phyloP scores from a whole-genome alignment of 2,888 invertebrate species.

The Lasioglossum vierecki region DNA sequence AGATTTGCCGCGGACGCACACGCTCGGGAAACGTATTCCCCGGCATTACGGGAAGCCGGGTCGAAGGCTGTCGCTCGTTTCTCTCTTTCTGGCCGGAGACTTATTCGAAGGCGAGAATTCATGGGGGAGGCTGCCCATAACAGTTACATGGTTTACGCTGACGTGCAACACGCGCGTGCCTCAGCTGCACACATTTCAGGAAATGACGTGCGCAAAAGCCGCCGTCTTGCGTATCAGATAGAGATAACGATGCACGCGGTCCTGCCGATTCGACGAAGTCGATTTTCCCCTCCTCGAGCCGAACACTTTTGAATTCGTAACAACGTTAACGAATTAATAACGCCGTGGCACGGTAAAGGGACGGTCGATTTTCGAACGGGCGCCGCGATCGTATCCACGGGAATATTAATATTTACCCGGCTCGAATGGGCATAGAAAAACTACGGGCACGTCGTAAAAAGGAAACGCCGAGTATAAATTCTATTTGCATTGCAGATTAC shows the following conservation, averaged over 20 bases:
- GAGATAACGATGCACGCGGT: slow-evolving; percentile 23
- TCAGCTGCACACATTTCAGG: slow-evolving; percentile 21
- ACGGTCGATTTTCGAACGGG: slow-evolving; percentile 1
- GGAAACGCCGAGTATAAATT: slow-evolving; percentile 55
- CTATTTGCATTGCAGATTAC: slow-evolving; percentile 68
- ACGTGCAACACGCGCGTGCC: slow-evolving; percentile 58
- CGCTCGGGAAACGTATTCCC: slow-evolving; percentile 57
- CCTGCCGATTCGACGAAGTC: neutral
- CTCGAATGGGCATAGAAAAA: slow-evolving; percentile 22
- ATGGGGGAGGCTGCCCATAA: slow-evolving; percentile 45
- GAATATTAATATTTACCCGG: neutral
- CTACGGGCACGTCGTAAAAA: slow-evolving; percentile 41
- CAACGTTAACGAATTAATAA: neutral
- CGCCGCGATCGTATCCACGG: neutral
- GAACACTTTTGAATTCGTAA: neutral
- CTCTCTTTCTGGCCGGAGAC: slow-evolving; percentile 15
- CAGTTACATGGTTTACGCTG: slow-evolving; percentile 54
- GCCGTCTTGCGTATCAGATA: slow-evolving; percentile 27
- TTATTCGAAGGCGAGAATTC: slow-evolving; percentile 35
- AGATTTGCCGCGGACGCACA: slow-evolving; percentile 52
- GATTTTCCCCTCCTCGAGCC: slow-evolving; percentile 8
- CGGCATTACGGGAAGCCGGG: slow-evolving; percentile 23
- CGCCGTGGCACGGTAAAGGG: neutral
- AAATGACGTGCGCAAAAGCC: slow-evolving; percentile 46
- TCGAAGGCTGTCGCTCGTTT: slow-evolving; percentile 35